Evolutionary conservation across 1,140 invertebrate genomes (phyloP).

Genomic region (Drosophila santomea): DNA sequence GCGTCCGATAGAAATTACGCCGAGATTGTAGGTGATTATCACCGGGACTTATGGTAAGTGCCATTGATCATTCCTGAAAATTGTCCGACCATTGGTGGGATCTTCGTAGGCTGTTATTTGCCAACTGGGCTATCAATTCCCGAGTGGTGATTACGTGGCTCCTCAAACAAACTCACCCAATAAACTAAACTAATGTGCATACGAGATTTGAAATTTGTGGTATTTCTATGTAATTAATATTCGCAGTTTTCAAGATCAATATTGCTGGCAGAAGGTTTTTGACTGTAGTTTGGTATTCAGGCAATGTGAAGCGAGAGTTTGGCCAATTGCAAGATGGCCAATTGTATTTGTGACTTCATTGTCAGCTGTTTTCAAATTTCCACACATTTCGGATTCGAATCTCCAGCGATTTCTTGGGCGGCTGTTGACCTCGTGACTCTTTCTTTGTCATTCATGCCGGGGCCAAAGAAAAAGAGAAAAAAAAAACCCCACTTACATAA

Average conservation of each 20-base stretch:
- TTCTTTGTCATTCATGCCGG: constrained; percentile 5
- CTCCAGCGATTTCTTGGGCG: background rate
- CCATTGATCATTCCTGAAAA: constrained; percentile 35
- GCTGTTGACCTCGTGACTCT: constrained; percentile 10
- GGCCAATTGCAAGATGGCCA: no score
- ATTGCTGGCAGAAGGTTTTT: no score
- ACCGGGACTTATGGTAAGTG: constrained; percentile 35
- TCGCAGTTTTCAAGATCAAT: no score
- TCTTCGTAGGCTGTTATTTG: constrained; percentile 5
- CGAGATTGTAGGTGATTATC: constrained; percentile 42
- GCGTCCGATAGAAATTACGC: constrained; percentile 28
- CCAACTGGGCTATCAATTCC: constrained; percentile 5
- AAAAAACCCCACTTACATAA: background rate
- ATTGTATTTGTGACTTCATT: background rate
- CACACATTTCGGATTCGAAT: background rate
- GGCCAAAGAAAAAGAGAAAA: background rate
- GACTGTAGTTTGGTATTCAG: no score
- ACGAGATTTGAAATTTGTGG: no score
- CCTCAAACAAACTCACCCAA: background rate
- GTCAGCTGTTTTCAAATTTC: no score
- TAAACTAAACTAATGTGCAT: no score
- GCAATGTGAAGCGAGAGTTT: no score
- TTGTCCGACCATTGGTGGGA: constrained; percentile 18
- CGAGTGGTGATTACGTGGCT: background rate
- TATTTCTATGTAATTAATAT: no score